A percentile compares a stretch with the other conserved stretches of the same genome.
phyloP scores from a whole-genome alignment of 2,797 vertebrate species.

The Thripadectes ignobilis region DNA sequence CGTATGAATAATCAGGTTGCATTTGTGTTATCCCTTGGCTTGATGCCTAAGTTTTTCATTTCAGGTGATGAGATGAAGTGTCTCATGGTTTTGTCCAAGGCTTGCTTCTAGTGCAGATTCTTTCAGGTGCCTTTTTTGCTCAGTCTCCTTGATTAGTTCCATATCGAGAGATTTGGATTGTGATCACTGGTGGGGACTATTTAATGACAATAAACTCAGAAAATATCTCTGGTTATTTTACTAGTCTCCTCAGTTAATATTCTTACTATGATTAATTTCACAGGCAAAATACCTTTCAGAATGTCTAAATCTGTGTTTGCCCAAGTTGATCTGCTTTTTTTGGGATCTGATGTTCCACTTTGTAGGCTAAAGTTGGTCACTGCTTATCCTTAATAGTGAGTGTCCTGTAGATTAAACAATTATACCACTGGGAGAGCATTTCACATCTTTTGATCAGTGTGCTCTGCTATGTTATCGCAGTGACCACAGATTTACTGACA shows the following conservation, averaged over 20 bases:
- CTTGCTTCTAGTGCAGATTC: background rate
- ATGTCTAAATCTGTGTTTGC: background rate
- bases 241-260: background rate
- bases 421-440: background rate
- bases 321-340: background rate
- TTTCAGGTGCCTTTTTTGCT: accelerated
- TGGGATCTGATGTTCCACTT: background rate
- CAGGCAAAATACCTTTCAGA: background rate
- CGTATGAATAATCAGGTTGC: background rate
- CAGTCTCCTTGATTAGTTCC: background rate
- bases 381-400: background rate
- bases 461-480: accelerated
- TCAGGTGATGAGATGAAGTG: background rate
- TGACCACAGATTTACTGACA: background rate
- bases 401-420: background rate
- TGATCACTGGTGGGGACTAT: background rate
- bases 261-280: background rate
- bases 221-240: background rate
- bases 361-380: background rate
- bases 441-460: accelerated
- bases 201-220: background rate
- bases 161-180: background rate
- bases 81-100: background rate
- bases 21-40: background rate
- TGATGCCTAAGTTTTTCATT: background rate